phyloP scores from a whole-genome alignment of 2,797 vertebrate species.

The Pygocentrus nattereri region DNA sequence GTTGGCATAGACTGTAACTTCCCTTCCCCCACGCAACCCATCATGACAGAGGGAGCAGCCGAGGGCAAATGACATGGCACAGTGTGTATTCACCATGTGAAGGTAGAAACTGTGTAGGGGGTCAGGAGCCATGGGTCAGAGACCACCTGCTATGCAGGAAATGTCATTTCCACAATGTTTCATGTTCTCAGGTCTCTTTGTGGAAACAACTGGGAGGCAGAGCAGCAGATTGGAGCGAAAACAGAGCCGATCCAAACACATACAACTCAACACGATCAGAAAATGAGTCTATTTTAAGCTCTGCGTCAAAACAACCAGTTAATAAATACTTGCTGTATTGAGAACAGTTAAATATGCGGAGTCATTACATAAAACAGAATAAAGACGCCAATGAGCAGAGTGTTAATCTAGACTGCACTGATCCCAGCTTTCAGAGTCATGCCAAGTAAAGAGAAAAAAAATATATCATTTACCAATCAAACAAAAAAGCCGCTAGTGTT shows the following conservation, averaged over 20 bases:
- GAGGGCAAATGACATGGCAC: slow-evolving; percentile 15
- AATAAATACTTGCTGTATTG: neutral
- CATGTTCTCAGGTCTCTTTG: neutral
- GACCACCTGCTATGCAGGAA: slow-evolving; percentile 22
- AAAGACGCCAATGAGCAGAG: neutral
- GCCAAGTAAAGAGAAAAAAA: no score
- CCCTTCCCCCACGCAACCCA: neutral
- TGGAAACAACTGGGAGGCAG: neutral
- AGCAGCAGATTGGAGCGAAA: neutral
- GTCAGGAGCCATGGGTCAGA: slow-evolving; percentile 13
- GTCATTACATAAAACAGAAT: neutral
- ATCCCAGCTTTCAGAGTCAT: neutral
- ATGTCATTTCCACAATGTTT: slow-evolving; percentile 18
- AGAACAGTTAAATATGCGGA: neutral
- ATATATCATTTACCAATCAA: no score
- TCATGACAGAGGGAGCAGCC: slow-evolving; percentile 22
- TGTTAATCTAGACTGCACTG: neutral
- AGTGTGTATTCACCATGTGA: slow-evolving; percentile 2
- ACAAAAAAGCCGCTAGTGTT: neutral
- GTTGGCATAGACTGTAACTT: neutral
- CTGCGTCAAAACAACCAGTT: neutral
- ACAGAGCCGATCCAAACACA: neutral
- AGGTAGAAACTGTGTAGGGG: neutral
- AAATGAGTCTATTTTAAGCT: neutral
- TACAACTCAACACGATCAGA: neutral